phyloP scores from a whole-genome alignment of 2,113 vertebrate species.

The Panthera uncia region DNA sequence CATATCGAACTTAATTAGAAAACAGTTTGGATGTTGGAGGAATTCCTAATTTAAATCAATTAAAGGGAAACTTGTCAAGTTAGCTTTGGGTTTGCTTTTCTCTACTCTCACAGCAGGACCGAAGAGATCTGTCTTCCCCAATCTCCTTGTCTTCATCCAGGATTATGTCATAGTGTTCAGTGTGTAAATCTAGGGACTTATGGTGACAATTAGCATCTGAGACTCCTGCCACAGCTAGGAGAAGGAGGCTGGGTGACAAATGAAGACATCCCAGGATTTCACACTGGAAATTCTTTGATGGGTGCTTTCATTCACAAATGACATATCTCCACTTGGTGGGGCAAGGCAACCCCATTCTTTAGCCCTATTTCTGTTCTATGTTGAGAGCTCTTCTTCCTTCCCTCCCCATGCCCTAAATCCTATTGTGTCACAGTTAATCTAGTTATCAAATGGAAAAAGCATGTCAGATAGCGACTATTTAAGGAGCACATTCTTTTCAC shows the following conservation, averaged over 20 bases:
- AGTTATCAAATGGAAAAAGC: slow-evolving; percentile 54
- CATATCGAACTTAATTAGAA: slow-evolving; percentile 70
- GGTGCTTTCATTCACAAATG: slow-evolving; percentile 27
- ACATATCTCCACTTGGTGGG: background rate
- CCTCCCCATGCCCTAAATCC: slow-evolving; percentile 60
- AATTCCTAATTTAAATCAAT: slow-evolving; percentile 80
- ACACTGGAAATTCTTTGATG: slow-evolving; percentile 43
- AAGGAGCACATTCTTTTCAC: slow-evolving; percentile 62
- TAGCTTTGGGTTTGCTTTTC: slow-evolving; percentile 69
- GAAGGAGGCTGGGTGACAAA: slow-evolving; percentile 21
- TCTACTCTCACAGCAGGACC: slow-evolving; percentile 11
- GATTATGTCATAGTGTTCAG: slow-evolving; percentile 32
- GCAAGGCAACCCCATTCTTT: background rate
- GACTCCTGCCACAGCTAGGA: slow-evolving; percentile 18
- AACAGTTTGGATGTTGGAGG: slow-evolving; percentile 74
- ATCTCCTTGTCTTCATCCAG: slow-evolving; percentile 51
- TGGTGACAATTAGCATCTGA: slow-evolving; percentile 66
- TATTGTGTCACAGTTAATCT: slow-evolving; percentile 68
- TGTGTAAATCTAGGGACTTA: slow-evolving; percentile 15
- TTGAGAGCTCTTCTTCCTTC: background rate
- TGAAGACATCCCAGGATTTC: background rate
- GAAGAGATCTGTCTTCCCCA: slow-evolving; percentile 64
- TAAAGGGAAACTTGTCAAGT: slow-evolving; percentile 75
- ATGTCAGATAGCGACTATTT: slow-evolving; percentile 74
- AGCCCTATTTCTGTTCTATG: background rate